Evolutionary conservation across 2,888 invertebrate species (phyloP).

Genomic region (Alitta virens): DNA sequence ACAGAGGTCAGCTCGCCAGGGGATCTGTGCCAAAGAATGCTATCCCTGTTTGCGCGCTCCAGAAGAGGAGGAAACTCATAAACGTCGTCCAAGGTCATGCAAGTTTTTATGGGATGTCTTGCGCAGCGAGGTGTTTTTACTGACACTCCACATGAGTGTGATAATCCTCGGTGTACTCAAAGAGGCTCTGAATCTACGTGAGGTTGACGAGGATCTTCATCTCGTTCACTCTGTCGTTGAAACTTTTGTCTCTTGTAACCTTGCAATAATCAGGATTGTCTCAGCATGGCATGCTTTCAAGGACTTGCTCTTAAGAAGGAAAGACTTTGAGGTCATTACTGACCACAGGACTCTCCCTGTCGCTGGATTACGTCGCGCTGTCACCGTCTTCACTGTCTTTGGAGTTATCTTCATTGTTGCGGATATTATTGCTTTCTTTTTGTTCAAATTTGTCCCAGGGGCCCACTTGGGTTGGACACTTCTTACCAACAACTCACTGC

Average conservation of each 20-base stretch:
- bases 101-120: slow-evolving; percentile 7
- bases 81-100: neutral
- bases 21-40: slow-evolving; percentile 6
- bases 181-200: slow-evolving; percentile 6
- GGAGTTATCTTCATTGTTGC: neutral
- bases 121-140: slow-evolving; percentile 12
- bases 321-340: neutral
- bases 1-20: neutral
- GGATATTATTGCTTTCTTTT: neutral
- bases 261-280: neutral
- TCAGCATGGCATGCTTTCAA: neutral
- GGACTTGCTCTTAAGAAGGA: neutral
- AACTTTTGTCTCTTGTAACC: slow-evolving; percentile 1
- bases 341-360: neutral
- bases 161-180: slow-evolving; percentile 15
- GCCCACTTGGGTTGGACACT: slow-evolving; percentile 19
- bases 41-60: slow-evolving; percentile 1
- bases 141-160: slow-evolving; percentile 10
- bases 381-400: neutral
- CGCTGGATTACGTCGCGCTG: neutral
- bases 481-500: slow-evolving; percentile 16
- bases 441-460: neutral
- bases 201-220: slow-evolving; percentile 8
- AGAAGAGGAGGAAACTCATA: neutral
- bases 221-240: slow-evolving; percentile 10